Conservation (phyloP, 2,113 vertebrate species). For the Hirundichthys speculiger region DNA sequence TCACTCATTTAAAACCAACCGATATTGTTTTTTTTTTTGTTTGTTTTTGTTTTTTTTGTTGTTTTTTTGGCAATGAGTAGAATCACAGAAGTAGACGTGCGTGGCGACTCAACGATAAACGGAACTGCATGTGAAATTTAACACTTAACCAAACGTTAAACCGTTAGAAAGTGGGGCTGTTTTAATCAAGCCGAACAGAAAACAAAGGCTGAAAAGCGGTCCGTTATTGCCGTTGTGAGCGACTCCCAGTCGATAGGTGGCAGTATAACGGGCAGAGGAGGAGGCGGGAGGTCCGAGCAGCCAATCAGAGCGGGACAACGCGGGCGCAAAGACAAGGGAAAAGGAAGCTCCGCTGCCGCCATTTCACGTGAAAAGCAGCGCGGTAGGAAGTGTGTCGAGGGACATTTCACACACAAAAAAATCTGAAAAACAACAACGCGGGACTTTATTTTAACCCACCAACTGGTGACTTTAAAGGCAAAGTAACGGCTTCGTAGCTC, state of each 20-base stretch:
- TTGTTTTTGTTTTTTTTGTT: not conserved
- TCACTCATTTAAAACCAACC: not conserved
- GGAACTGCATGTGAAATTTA: too few species aligned
- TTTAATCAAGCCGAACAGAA: not conserved
- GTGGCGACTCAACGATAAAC: too few species aligned
- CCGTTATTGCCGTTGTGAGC: not conserved
- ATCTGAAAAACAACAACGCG: fast-evolving
- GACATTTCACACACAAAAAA: not conserved
- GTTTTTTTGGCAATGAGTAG: slow-evolving; percentile 1
- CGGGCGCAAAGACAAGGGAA: slow-evolving; percentile 38
- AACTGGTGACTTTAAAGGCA: fast-evolving
- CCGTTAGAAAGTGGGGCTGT: too few species aligned
- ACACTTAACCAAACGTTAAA: too few species aligned
- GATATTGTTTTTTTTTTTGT: not conserved
- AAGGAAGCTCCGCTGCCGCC: slow-evolving; percentile 72
- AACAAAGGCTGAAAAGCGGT: slow-evolving; percentile 8
- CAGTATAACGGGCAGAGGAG: not conserved
- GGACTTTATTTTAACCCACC: not conserved
- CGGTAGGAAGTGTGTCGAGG: not conserved
- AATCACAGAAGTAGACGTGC: too few species aligned
- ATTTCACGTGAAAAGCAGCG: slow-evolving; percentile 72
- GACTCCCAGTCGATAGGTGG: slow-evolving; percentile 24
- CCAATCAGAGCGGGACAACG: slow-evolving; percentile 66
- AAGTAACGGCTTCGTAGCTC: not conserved
- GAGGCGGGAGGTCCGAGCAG: not conserved